A percentile compares a stretch with the other conserved stretches of the same genome.
Conservation (phyloP, 2,113 vertebrate species). For the Mustelus asterias region DNA sequence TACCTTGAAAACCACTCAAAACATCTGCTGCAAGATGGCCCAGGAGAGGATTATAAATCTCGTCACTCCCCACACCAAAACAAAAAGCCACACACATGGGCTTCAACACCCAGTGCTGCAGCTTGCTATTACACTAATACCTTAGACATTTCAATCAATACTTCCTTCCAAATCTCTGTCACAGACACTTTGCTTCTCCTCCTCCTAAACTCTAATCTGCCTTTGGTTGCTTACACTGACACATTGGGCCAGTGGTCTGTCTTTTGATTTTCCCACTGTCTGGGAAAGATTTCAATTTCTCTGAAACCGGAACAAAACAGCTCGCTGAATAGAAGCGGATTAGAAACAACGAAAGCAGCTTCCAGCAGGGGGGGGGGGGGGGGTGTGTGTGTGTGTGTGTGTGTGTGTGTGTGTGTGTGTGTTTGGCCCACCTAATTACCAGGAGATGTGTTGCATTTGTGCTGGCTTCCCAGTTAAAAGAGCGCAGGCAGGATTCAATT, state of each 20-base stretch:
- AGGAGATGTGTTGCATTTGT: neutral
- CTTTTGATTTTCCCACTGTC: neutral
- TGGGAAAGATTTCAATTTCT: slow-evolving; percentile 31
- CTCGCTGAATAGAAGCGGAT: neutral
- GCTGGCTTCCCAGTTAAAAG: neutral
- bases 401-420: neutral
- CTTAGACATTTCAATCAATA: slow-evolving; percentile 12
- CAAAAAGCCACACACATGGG: neutral
- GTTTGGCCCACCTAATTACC: neutral
- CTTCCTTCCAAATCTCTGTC: slow-evolving; percentile 9
- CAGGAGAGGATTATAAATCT: neutral
- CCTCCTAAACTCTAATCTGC: neutral
- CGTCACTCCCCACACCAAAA: neutral
- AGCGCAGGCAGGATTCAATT: slow-evolving; percentile 13
- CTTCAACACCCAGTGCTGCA: neutral
- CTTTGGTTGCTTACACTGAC: neutral
- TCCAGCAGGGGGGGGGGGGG: too few species aligned
- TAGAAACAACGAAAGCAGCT: neutral
- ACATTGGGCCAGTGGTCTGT: neutral
- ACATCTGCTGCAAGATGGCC: slow-evolving; percentile 5
- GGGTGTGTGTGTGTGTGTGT: neutral
- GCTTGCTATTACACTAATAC: neutral
- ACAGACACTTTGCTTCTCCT: slow-evolving; percentile 18
- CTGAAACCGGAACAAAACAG: neutral
- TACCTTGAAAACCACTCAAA: neutral